Evolutionary conservation across 2,888 invertebrate species (phyloP).

Genomic region (Ormyrus rosae): DNA sequence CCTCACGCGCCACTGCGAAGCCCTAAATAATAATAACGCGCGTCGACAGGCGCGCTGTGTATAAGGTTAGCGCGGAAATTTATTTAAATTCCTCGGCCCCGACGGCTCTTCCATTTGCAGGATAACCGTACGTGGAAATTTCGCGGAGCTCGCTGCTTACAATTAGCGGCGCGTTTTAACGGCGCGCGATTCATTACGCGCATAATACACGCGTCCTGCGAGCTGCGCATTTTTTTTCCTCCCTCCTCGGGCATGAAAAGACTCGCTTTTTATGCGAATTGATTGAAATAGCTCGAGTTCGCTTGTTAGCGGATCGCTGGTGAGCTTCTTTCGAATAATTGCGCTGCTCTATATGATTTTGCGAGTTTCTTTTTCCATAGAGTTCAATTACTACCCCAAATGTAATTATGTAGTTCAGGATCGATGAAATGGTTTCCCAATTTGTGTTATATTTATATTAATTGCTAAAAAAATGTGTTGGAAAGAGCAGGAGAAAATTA

Average conservation of each 20-base stretch:
- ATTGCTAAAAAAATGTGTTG: too few species aligned
- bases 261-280: too few species aligned
- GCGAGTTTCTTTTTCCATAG: too few species aligned
- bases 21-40: slow-evolving; percentile 35
- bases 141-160: slow-evolving; percentile 6
- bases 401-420: too few species aligned
- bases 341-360: too few species aligned
- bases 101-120: not conserved
- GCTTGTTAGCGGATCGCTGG: too few species aligned
- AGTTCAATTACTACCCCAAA: too few species aligned
- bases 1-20: not conserved
- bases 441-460: too few species aligned
- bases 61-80: slow-evolving; percentile 22
- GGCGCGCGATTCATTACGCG: slow-evolving; percentile 12
- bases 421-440: too few species aligned
- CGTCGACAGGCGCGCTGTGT: slow-evolving; percentile 10
- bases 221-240: not conserved
- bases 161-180: slow-evolving; percentile 35
- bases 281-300: too few species aligned
- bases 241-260: not conserved
- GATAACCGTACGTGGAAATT: slow-evolving; percentile 12
- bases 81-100: slow-evolving; percentile 26
- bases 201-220: slow-evolving; percentile 6
- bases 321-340: too few species aligned
- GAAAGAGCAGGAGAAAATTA: too few species aligned